Conservation (phyloP, 92 coral and sea anemone genomes). For the Phenganax marumi region DNA sequence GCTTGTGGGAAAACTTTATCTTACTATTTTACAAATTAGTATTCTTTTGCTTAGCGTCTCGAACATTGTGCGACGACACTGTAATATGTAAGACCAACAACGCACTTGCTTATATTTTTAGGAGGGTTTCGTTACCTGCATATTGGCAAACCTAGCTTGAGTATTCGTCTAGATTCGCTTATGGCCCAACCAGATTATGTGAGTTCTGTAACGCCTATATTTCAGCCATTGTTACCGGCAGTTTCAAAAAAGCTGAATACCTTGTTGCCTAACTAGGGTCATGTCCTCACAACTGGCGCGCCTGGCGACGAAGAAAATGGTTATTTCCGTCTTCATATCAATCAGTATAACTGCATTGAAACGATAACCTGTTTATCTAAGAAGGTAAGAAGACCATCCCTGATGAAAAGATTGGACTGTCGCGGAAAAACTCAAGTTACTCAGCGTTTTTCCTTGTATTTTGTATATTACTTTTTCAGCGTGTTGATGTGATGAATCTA, state of each 20-base stretch:
- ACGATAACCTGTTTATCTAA: slow-evolving; percentile 85
- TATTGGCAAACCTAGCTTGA: slow-evolving; percentile 82
- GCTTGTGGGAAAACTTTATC: too few relatives aligned
- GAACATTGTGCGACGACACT: neutral
- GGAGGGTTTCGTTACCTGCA: slow-evolving; percentile 91
- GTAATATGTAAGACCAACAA: neutral
- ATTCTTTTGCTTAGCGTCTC: neutral
- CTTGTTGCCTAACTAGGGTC: slow-evolving; percentile 60
- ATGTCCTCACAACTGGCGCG: slow-evolving; percentile 78
- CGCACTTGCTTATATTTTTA: slow-evolving; percentile 25
- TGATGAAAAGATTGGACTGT: neutral
- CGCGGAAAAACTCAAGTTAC: neutral
- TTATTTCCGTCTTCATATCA: slow-evolving; percentile 91
- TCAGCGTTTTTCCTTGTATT: neutral
- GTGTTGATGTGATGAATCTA: slow-evolving; percentile 80
- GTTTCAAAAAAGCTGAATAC: neutral
- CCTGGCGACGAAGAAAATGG: slow-evolving; percentile 67
- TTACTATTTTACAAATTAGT: too few relatives aligned
- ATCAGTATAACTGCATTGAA: slow-evolving; percentile 79
- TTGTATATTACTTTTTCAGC: slow-evolving; percentile 43
- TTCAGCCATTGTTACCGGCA: neutral
- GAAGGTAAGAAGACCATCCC: slow-evolving; percentile 54
- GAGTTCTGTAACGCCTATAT: slow-evolving; percentile 44
- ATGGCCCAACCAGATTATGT: slow-evolving; percentile 99
- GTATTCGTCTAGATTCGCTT: slow-evolving; percentile 82